These are phyloP conservation scores for Sepiola atlantica DNA, from an alignment of 2,888 invertebrate genomes.

Conservation along the genomic window DNA sequence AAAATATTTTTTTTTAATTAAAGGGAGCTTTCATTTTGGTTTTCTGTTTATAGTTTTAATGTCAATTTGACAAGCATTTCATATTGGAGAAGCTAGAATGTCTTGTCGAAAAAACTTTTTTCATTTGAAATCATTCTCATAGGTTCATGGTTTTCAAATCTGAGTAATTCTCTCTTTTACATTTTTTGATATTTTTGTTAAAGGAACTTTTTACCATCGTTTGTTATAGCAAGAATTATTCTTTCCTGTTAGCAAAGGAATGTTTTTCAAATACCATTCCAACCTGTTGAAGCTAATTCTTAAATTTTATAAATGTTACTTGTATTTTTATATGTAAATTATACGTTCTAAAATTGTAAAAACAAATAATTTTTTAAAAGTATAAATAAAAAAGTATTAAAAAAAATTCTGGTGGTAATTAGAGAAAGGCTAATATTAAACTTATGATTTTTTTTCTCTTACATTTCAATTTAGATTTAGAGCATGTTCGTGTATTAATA, in stretches of 20 bases:
- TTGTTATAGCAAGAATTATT: constrained; percentile 10
- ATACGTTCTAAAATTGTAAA: too few species aligned
- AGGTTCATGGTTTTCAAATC: not conserved
- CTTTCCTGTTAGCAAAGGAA: not conserved
- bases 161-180: not conserved
- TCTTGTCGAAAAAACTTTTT: not conserved
- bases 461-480: not conserved
- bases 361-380: not conserved
- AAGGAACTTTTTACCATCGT: constrained; percentile 2
- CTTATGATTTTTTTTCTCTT: not conserved
- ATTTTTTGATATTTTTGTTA: not conserved
- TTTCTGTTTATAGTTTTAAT: not conserved
- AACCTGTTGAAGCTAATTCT: constrained; percentile 8
- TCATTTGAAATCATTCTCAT: not conserved
- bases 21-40: not conserved
- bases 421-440: not conserved
- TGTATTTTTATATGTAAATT: too few species aligned
- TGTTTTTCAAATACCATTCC: constrained; percentile 32
- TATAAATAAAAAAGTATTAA: too few species aligned
- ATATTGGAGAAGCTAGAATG: too few species aligned
- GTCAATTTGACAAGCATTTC: not conserved
- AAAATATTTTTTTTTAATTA: not conserved
- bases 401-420: not conserved
- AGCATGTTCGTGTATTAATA: not conserved
- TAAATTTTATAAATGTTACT: too few species aligned